Evolutionary conservation across 2,888 invertebrate genomes (phyloP).

Genomic region (Brachypterus glaber): DNA sequence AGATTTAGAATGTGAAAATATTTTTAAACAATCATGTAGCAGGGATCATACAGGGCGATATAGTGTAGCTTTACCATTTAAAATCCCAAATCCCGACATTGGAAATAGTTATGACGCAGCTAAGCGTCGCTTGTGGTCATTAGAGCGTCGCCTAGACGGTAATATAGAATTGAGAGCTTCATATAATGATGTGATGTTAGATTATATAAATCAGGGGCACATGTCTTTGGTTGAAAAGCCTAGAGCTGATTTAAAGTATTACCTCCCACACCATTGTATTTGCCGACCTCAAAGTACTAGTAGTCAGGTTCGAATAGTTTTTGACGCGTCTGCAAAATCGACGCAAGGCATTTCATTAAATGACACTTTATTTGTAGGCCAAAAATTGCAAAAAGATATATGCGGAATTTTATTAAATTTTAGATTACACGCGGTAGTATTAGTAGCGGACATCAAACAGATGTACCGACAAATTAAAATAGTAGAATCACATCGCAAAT

Average conservation of each 20-base stretch:
- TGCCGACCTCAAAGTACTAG: too few relatives aligned
- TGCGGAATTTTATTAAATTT: background rate
- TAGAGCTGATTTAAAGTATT: too few relatives aligned
- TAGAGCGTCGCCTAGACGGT: too few relatives aligned
- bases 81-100: background rate
- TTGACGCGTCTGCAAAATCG: too few relatives aligned
- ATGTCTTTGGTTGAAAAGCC: background rate
- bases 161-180: background rate
- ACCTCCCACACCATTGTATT: too few relatives aligned
- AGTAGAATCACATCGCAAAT: too few relatives aligned
- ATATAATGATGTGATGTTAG: too few relatives aligned
- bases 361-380: background rate
- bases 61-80: background rate
- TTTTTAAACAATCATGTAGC: too few relatives aligned
- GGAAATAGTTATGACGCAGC: background rate
- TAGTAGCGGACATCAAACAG: background rate
- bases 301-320: too few relatives aligned
- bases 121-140: background rate
- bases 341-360: too few relatives aligned
- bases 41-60: background rate
- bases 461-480: too few relatives aligned
- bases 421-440: background rate
- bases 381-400: background rate
- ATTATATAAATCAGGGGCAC: slow-evolving; percentile 1
- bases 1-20: background rate